Percentiles rank a stretch among this genome's conserved stretches.
phyloP scores from a whole-genome alignment of 1,140 invertebrate genomes.

The Dreissena rostriformis region DNA sequence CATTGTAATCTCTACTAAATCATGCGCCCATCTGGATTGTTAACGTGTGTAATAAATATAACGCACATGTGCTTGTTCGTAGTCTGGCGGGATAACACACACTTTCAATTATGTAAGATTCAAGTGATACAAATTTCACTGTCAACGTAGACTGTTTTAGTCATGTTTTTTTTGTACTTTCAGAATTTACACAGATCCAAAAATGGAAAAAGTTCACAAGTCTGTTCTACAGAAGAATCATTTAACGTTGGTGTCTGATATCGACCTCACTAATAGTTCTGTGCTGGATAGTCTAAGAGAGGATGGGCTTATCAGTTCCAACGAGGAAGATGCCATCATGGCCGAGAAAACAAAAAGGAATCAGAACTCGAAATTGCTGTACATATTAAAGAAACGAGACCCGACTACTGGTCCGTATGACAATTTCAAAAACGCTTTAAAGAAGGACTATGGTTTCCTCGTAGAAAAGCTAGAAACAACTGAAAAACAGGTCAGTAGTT shows the following conservation, averaged over 20 bases:
- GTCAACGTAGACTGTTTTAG: too few relatives aligned
- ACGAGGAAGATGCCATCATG: conserved; percentile 24
- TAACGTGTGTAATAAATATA: too few relatives aligned
- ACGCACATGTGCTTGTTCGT: too few relatives aligned
- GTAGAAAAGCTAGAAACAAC: neutral
- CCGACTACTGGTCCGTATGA: neutral
- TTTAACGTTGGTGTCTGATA: neutral
- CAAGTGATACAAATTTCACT: too few relatives aligned
- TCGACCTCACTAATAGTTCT: conserved; percentile 6
- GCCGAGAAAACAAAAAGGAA: conserved; percentile 10
- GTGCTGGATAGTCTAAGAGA: conserved; percentile 24
- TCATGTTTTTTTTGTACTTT: neutral
- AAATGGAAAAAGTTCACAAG: neutral
- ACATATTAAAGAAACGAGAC: conserved; percentile 14
- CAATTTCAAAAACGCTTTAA: conserved; percentile 8
- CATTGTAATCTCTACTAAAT: too few relatives aligned
- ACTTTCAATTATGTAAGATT: too few relatives aligned
- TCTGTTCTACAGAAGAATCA: conserved; percentile 11
- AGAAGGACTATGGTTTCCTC: conserved; percentile 25
- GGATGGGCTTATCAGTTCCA: conserved; percentile 31
- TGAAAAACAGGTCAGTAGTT: neutral
- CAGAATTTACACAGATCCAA: neutral
- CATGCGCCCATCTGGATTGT: too few relatives aligned
- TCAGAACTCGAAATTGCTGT: conserved; percentile 24
- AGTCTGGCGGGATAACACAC: too few relatives aligned